These are phyloP conservation scores for Aleiodes sp. DNA, from an alignment of 1,140 invertebrate genomes.

Conservation along the genomic window DNA sequence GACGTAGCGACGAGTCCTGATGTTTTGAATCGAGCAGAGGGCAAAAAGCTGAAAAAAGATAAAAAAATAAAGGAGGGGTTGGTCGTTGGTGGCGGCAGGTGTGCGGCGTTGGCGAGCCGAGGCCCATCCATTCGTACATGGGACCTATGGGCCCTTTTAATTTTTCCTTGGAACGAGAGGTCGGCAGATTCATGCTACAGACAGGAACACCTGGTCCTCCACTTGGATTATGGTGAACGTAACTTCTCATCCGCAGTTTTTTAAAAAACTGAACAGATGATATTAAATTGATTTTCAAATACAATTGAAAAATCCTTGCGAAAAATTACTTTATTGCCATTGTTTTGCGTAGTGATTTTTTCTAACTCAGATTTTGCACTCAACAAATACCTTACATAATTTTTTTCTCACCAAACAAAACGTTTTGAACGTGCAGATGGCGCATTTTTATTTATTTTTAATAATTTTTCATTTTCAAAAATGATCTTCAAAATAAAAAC, in stretches of 20 bases:
- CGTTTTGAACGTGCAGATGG: too few species aligned
- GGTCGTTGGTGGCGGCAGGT: slow-evolving; percentile 33
- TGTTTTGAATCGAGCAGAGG: slow-evolving; percentile 10
- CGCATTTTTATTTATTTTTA: too few species aligned
- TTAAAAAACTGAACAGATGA: neutral
- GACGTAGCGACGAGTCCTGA: neutral
- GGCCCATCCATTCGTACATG: neutral
- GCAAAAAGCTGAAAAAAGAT: slow-evolving; percentile 10
- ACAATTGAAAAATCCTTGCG: neutral
- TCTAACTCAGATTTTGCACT: too few species aligned
- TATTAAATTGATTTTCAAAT: too few species aligned
- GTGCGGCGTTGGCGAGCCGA: slow-evolving; percentile 33
- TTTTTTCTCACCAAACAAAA: too few species aligned
- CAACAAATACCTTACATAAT: too few species aligned
- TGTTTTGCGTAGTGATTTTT: too few species aligned
- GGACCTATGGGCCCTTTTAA: slow-evolving; percentile 28
- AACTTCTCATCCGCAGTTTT: neutral
- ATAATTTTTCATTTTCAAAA: too few species aligned
- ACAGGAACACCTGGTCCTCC: slow-evolving; percentile 37
- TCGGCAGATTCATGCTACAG: slow-evolving; percentile 31
- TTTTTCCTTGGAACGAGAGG: slow-evolving; percentile 34
- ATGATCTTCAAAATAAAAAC: neutral
- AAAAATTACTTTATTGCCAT: neutral
- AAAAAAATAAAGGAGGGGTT: slow-evolving; percentile 16
- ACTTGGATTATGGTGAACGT: slow-evolving; percentile 8